These are phyloP conservation scores for Meloidogyne exigua DNA, from an alignment of 1,140 invertebrate genomes.

Conservation along the genomic window DNA sequence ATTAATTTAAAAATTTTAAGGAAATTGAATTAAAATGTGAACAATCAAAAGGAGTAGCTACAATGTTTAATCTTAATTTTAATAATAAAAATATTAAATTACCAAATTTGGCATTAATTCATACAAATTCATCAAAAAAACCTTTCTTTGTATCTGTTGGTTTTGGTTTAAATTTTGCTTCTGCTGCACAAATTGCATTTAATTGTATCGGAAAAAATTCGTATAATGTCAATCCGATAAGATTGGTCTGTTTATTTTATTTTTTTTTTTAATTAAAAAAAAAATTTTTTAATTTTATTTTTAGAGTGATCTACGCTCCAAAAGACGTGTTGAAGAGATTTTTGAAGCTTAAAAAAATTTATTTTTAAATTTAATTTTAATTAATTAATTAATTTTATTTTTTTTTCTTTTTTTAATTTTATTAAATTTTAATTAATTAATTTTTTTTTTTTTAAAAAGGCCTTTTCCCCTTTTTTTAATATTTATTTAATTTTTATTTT, in stretches of 20 bases:
- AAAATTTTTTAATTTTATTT: background rate
- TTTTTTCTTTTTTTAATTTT: background rate
- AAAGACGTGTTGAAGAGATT: slow-evolving; percentile 8
- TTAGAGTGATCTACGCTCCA: slow-evolving; percentile 35
- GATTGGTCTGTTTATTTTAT: slow-evolving; percentile 1
- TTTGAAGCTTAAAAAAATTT: slow-evolving; percentile 13
- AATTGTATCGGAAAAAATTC: slow-evolving; percentile 5
- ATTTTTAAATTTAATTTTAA: background rate
- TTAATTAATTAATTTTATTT: background rate
- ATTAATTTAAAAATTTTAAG: background rate
- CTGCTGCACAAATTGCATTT: slow-evolving; percentile 15
- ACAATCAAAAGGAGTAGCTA: background rate
- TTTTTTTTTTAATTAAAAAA: background rate
- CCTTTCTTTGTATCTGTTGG: slow-evolving; percentile 23
- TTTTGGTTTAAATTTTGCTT: slow-evolving; percentile 13
- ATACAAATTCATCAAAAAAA: slow-evolving; percentile 1
- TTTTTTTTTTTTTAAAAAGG: too few species aligned
- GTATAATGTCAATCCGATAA: background rate
- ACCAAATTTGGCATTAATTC: slow-evolving; percentile 8
- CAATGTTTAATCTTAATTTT: background rate
- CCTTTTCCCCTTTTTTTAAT: too few species aligned
- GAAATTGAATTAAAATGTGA: slow-evolving; percentile 2
- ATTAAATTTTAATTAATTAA: too few species aligned
- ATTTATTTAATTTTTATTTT: too few species aligned
- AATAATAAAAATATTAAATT: background rate